Evolutionary conservation across 2,797 vertebrate genomes (phyloP), one percentile per base, ranked within the genome.

Genomic region (Scyliorhinus canicula): DNA sequence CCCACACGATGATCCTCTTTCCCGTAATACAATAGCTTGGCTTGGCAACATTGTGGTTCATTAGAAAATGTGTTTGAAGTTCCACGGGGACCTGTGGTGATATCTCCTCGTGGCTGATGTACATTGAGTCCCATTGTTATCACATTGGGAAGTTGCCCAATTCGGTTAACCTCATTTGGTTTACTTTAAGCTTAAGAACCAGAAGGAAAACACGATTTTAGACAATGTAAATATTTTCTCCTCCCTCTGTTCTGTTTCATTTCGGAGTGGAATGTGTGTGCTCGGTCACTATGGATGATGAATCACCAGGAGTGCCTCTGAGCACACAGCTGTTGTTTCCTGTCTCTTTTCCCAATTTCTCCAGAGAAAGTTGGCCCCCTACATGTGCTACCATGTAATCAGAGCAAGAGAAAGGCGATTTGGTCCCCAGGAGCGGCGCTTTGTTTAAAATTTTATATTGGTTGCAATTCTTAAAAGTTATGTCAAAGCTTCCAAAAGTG

Each of bases 241-340:
- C 52, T 74, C 28, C 50, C 35, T 94, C 28, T 40, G 26, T 47
- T 71, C 67, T 28, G 7, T 94, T 69, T 74, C 26, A 50, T 55
- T 94, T 69, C 50, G 28, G 65, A 40, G 7, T 12, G 1, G 47
- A 74, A 74, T 74, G 93, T 35, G 90, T 93, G n/a, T 65, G 60
- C 57, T 65, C 21, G 21, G 57, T 94, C 67, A 94, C 63, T 50
- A 16, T 47, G 12, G 44, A 50, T 52, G 93, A 71, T 91, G 44
- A 74, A 35, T 71, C 44, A 74, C 74, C 67, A 71, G 93, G 65
- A 52, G 47, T 35, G 67, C 14, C 93, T 94, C 65, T 74, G 40
- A 94, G 47, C 44, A 19, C 44, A 94, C 67, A 94, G 67, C 93
- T 50, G 93, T 50, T 94, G 67, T 74, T 50, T 94, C 67, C 67